phyloP scores from a whole-genome alignment of 2,888 invertebrate genomes.

The Hedya salicella region DNA sequence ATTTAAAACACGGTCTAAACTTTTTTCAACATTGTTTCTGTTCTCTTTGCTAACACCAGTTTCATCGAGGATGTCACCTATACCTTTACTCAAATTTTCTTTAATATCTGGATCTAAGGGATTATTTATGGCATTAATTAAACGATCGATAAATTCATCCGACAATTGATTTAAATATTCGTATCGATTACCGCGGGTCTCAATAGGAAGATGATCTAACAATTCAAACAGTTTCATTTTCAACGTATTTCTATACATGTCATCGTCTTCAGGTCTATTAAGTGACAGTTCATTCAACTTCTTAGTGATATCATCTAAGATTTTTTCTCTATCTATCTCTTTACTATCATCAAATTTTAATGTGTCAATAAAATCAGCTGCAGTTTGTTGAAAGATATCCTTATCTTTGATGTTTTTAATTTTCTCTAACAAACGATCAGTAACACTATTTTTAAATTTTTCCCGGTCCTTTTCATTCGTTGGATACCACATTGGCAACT shows the following conservation, averaged over 20 bases:
- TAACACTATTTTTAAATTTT: slow-evolving; percentile 51
- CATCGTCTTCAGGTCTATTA: slow-evolving; percentile 45
- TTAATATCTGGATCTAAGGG: background rate
- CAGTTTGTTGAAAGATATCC: slow-evolving; percentile 47
- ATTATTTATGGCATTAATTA: slow-evolving; percentile 35
- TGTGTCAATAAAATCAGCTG: slow-evolving; percentile 48
- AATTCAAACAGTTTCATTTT: slow-evolving; percentile 49
- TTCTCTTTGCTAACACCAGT: background rate
- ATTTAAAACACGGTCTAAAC: background rate
- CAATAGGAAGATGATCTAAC: slow-evolving; percentile 48
- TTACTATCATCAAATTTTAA: slow-evolving; percentile 46
- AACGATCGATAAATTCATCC: slow-evolving; percentile 46
- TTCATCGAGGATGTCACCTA: slow-evolving; percentile 10
- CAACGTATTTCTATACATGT: slow-evolving; percentile 47
- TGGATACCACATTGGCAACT: slow-evolving; percentile 61
- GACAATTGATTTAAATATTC: slow-evolving; percentile 42
- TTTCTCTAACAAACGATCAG: slow-evolving; percentile 50
- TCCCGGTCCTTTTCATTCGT: slow-evolving; percentile 49
- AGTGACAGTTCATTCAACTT: slow-evolving; percentile 47
- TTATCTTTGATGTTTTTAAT: slow-evolving; percentile 45
- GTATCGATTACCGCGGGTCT: slow-evolving; percentile 37
- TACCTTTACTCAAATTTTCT: background rate
- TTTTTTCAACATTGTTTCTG: slow-evolving; percentile 12
- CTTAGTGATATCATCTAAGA: slow-evolving; percentile 47
- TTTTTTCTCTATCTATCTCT: slow-evolving; percentile 41